Percentiles rank a stretch among this genome's conserved stretches.
phyloP scores from a whole-genome alignment of 2,797 vertebrate genomes.

The Micropoecilia bifurca region DNA sequence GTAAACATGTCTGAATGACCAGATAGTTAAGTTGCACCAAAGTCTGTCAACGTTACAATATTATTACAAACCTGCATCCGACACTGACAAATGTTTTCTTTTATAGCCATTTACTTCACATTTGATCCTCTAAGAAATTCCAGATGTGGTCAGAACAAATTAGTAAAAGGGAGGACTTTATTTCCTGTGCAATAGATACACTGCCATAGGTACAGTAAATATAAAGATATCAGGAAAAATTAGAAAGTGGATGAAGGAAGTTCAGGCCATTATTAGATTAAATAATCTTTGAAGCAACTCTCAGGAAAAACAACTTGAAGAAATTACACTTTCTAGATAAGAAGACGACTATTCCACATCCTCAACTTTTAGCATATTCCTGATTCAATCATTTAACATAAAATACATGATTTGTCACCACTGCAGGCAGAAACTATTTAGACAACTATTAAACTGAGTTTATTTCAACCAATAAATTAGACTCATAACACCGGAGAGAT shows the following conservation, averaged over 20 bases:
- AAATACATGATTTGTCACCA: background rate
- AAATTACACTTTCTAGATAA: background rate
- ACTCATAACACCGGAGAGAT: background rate
- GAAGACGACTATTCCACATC: background rate
- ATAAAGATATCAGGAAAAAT: slow-evolving; percentile 23
- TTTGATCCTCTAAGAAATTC: too few species aligned
- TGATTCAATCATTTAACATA: background rate
- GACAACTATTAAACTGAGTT: background rate
- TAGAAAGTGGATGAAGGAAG: background rate
- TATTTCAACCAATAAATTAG: background rate
- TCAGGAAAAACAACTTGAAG: background rate
- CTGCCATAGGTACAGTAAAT: slow-evolving; percentile 23
- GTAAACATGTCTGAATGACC: slow-evolving; percentile 46
- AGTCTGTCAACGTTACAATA: slow-evolving; percentile 46
- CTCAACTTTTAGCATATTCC: background rate
- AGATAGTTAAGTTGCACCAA: slow-evolving; percentile 41
- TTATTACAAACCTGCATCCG: slow-evolving; percentile 44
- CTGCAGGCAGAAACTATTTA: background rate
- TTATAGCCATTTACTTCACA: background rate
- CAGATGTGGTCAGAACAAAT: slow-evolving; percentile 17
- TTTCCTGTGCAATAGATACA: slow-evolving; percentile 24
- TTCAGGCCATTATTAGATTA: background rate
- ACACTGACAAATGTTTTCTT: slow-evolving; percentile 18
- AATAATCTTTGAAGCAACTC: background rate
- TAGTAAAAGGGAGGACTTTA: slow-evolving; percentile 10